Evolutionary conservation across 2,113 vertebrate genomes (phyloP).

Genomic region (Parus major): DNA sequence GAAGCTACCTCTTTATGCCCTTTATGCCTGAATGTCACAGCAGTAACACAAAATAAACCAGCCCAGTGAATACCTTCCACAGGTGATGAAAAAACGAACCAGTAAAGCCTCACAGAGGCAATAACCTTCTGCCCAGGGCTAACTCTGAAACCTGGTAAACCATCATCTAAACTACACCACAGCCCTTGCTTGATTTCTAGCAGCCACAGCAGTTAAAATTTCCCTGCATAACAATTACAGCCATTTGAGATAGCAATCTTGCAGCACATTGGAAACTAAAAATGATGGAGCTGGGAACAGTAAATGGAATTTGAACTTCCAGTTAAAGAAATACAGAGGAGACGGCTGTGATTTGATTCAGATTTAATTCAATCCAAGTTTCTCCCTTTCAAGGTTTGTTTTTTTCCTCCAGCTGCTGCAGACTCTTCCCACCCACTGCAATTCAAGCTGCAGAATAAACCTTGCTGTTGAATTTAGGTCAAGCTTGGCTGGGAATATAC

Average conservation of each 20-base stretch:
- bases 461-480: slow-evolving; percentile 29
- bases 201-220: neutral
- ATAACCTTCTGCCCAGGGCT: neutral
- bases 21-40: neutral
- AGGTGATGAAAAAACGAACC: neutral
- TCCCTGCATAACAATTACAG: neutral
- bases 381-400: neutral
- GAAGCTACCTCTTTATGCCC: neutral
- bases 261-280: neutral
- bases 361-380: neutral
- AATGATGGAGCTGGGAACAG: neutral
- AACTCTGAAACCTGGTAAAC: neutral
- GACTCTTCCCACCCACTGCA: neutral
- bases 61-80: neutral
- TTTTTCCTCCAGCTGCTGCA: neutral
- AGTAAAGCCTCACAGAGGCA: neutral
- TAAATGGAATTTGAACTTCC: neutral
- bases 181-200: neutral
- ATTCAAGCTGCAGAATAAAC: neutral
- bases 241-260: neutral
- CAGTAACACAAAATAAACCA: neutral
- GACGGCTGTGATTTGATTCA: neutral
- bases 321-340: slow-evolving; percentile 3
- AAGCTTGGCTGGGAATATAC: slow-evolving; percentile 6
- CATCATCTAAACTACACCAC: neutral